Conservation (phyloP, 2,797 vertebrate species). For the Myiothlypis coronata region DNA sequence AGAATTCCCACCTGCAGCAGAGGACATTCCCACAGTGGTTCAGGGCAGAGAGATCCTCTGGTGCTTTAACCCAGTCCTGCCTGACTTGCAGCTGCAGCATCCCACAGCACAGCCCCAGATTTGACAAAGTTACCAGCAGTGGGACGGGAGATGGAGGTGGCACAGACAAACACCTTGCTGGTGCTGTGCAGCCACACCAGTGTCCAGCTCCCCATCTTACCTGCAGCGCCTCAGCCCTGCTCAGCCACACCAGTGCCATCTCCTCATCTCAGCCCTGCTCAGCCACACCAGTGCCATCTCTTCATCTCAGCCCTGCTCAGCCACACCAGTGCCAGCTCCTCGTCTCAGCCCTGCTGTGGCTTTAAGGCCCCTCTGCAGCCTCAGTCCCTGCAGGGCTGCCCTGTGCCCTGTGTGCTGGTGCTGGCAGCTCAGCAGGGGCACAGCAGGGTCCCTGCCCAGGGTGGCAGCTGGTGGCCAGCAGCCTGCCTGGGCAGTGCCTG, state of each 20-base stretch:
- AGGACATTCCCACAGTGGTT: background rate
- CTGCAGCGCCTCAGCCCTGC: background rate
- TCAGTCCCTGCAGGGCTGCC: rapidly evolving
- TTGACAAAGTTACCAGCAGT: background rate
- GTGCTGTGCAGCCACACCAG: rapidly evolving
- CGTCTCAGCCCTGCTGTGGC: background rate
- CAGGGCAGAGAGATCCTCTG: background rate
- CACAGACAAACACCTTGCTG: background rate
- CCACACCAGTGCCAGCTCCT: background rate
- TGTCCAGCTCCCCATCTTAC: rapidly evolving
- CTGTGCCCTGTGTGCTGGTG: rapidly evolving
- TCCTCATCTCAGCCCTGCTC: background rate
- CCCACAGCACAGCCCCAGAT: background rate
- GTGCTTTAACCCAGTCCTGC: background rate
- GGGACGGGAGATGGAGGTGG: background rate
- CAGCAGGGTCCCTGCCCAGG: background rate
- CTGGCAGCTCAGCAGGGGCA: background rate
- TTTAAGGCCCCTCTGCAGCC: background rate
- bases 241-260: too few species aligned
- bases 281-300: background rate
- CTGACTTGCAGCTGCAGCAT: background rate
- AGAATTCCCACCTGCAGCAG: background rate
- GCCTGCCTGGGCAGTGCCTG: background rate
- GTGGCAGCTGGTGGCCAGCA: background rate
- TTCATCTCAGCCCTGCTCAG: too few species aligned